Percentiles rank a stretch among this genome's conserved stretches.
These are phyloP conservation scores for Hapalemur alaotrensis DNA, from an alignment of 2,797 vertebrate genomes.

Conservation along the genomic window DNA sequence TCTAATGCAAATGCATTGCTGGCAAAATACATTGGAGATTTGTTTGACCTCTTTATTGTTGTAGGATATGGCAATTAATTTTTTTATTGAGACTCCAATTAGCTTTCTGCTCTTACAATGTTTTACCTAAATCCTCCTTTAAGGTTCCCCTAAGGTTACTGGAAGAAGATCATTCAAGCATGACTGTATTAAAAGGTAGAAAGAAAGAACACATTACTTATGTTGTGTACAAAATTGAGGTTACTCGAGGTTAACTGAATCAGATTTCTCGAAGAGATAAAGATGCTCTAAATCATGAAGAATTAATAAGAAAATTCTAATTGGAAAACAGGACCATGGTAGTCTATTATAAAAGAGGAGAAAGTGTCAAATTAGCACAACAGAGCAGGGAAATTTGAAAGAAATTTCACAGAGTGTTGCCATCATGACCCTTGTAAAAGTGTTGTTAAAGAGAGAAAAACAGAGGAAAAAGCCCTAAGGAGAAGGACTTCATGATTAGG, in stretches of 20 bases:
- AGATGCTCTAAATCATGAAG: slow-evolving; percentile 82
- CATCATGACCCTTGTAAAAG: slow-evolving; percentile 70
- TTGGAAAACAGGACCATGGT: slow-evolving; percentile 80
- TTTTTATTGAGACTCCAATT: slow-evolving; percentile 86
- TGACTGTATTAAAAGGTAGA: slow-evolving; percentile 81
- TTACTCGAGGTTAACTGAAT: slow-evolving; percentile 85
- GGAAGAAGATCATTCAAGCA: slow-evolving; percentile 79
- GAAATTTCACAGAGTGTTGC: slow-evolving; percentile 75
- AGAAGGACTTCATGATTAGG: slow-evolving; percentile 17
- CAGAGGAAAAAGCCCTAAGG: slow-evolving; percentile 31
- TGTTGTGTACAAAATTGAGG: slow-evolving; percentile 87
- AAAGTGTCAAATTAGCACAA: slow-evolving; percentile 78
- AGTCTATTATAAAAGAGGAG: slow-evolving; percentile 62
- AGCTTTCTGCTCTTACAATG: slow-evolving; percentile 81
- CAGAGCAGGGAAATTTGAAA: slow-evolving; percentile 66
- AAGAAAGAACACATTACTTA: slow-evolving; percentile 85
- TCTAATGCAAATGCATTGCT: slow-evolving; percentile 77
- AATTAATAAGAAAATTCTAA: slow-evolving; percentile 85
- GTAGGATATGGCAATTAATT: slow-evolving; percentile 84
- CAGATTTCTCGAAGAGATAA: slow-evolving; percentile 83
- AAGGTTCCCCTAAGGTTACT: slow-evolving; percentile 78
- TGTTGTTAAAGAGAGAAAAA: slow-evolving; percentile 60
- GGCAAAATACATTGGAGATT: slow-evolving; percentile 73
- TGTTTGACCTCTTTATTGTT: slow-evolving; percentile 82
- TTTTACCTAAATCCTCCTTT: slow-evolving; percentile 82